These are phyloP conservation scores for Acanthurus tractus DNA, from an alignment of 2,797 vertebrate species.

Conservation along the genomic window DNA sequence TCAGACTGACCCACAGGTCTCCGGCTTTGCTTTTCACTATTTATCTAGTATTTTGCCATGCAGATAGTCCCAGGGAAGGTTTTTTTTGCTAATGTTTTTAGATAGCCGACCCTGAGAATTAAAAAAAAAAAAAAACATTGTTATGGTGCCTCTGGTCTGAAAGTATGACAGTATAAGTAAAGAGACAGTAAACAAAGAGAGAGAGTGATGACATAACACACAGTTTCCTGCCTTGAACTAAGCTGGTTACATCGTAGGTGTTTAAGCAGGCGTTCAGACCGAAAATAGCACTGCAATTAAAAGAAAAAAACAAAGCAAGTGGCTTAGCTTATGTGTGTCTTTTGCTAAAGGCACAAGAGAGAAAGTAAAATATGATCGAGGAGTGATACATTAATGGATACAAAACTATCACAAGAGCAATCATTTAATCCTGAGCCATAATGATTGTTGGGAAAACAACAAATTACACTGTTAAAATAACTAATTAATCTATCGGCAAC, in stretches of 20 bases:
- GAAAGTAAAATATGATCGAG: conserved; percentile 1
- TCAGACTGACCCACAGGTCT: conserved; percentile 35
- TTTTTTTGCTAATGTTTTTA: not conserved
- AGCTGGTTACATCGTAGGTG: conserved; percentile 11
- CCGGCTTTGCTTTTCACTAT: conserved; percentile 20
- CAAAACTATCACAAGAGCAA: not conserved
- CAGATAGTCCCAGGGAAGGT: not conserved
- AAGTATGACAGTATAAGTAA: not conserved
- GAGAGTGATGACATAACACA: not conserved
- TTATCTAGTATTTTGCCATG: not conserved
- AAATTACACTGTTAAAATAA: not conserved
- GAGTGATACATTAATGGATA: not conserved
- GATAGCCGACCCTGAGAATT: not conserved
- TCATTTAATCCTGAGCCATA: not conserved
- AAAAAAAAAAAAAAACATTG: not conserved
- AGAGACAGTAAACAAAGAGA: not conserved
- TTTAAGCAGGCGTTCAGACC: conserved; percentile 6
- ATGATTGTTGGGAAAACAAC: not conserved
- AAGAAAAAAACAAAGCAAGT: not conserved
- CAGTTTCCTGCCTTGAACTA: conserved; percentile 21
- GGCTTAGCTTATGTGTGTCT: conserved; percentile 5
- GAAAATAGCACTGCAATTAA: conserved; percentile 24
- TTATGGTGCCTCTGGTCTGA: not conserved
- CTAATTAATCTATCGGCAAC: not conserved
- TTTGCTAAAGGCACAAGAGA: not conserved